Base-by-base conservation (phyloP, 2,888 invertebrate species). In the Terebella lapidaria region DNA sequence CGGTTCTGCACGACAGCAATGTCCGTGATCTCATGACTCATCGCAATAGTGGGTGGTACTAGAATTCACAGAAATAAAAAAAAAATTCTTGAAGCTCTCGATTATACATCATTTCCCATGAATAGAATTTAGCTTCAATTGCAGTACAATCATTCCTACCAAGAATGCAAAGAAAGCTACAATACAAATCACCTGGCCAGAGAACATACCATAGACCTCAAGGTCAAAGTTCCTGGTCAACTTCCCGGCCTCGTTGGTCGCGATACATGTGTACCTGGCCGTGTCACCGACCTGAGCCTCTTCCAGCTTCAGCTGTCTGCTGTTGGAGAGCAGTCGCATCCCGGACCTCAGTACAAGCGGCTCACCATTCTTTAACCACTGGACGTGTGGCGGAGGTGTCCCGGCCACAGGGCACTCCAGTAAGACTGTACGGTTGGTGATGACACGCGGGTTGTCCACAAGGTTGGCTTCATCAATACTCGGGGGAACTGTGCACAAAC, bases 211-310 rank as follows among this genome's bases (percentile, higher is more conserved):
- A 53, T 72, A 67, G n/a, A 79, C 76, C 64, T 76, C 74, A 3
- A 79, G 68, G 56, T 74, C 68, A 64, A 78, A 79, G 35, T 72
- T 74, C 46, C 74, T 72, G 54, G 67, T 67, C 46, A 83, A 74
- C 58, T 74, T 73, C 2, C 83, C 83, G 2, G 82, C 82, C 56
- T 81, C 81, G 68, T 83, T 84, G n/a, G 70, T 70, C 2, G 83
- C 84, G 24, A 79, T 72, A 65, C 84, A 84, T 27, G 77, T 78
- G 69, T 82, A 84, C 18, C 70, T 64, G 2, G 81, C 82, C 0
- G 75, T 76, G 69, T 84, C 79, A 0, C 66, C 64, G 5, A 74
- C 70, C 46, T 72, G 67, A 18, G 74, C 74, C 15, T 60, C 51
- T 5, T 62, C 61, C 49, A 78, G 74, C 61, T 75, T 70, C 20